Evolutionary conservation across 2,113 vertebrate species (phyloP).

Genomic region (Echinops telfairi): DNA sequence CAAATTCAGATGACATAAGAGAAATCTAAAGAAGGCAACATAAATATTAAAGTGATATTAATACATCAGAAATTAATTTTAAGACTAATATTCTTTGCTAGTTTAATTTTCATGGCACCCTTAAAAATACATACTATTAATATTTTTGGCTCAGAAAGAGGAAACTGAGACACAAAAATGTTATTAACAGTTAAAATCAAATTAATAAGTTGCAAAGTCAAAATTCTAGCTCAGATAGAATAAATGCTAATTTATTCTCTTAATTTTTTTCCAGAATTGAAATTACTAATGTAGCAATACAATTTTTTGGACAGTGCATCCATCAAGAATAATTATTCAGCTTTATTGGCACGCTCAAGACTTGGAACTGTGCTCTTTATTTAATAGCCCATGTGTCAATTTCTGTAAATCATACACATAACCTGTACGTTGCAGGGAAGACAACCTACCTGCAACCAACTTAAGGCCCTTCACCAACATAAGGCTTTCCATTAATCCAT

Average conservation of each 20-base stretch:
- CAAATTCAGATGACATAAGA: not conserved
- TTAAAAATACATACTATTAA: not conserved
- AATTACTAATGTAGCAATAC: not conserved
- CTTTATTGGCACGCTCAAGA: not conserved
- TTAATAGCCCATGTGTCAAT: not conserved
- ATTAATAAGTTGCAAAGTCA: not conserved
- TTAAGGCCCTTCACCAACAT: not conserved
- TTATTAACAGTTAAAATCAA: not conserved
- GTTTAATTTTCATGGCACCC: not conserved
- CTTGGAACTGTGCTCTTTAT: not conserved
- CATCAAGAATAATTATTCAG: accelerated
- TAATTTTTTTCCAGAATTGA: not conserved
- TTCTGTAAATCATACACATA: not conserved
- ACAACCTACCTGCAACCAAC: not conserved
- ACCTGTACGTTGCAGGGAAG: not conserved
- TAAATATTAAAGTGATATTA: not conserved
- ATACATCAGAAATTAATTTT: not conserved
- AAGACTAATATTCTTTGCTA: not conserved
- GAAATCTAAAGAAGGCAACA: not conserved
- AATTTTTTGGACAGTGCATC: not conserved
- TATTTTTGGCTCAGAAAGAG: not conserved
- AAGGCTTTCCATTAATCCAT: not conserved
- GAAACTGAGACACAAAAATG: not conserved
- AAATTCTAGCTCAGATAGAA: not conserved
- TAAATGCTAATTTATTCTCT: not conserved